Base-by-base conservation (phyloP, 2,113 vertebrate species). In the Xenopus laevis region DNA sequence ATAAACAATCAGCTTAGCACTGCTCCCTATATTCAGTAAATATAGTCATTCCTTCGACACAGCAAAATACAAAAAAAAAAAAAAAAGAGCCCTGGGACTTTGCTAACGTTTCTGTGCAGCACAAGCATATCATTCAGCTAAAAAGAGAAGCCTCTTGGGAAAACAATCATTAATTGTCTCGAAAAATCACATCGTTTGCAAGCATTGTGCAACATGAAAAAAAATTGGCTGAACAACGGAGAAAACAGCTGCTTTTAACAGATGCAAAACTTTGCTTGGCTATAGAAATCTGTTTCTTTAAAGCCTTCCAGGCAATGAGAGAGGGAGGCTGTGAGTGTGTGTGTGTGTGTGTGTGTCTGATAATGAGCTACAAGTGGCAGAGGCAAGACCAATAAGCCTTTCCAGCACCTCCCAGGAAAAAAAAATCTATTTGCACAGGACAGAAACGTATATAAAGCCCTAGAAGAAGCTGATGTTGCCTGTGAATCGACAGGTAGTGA, bases 401-500 rank as follows among this genome's bases (percentile, higher is more conserved):
- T 83, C 78, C 83, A 85, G 87, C 85, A 79, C 80, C 87, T 89
- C 87, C 86, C 84, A 61, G 70, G 40, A 59, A 72, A 67, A 27
- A 63, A 74, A 73, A 81, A 83, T 76, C 71, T 83, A 59, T 89
- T 84, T 85, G 89, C 88, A 86, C 85, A 86, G 84, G 86, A 85
- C 83, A 80, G 83, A 79, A 82, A 84, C 79, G 78, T 89, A 89
- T 88, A 88, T 83, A 92, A 91, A 83, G 80, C 81, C 76, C 46
- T 82, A 81, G 81, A 83, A 75, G 79, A 59, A 62, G 13, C 66
- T 65, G 64, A 33, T 23, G 77, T 68, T 64, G 73, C 66, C 20
- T 76, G 74, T 76, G 44, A 69, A 65, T 44, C n/a, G 65, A 61
- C 74, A 76, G 74, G 74, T 76, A 76, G 47, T 55, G 16, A 13